Percentiles rank a stretch among this genome's conserved stretches.
Evolutionary conservation across 2,797 vertebrate species (phyloP).

Genomic region (Coluber constrictor): DNA sequence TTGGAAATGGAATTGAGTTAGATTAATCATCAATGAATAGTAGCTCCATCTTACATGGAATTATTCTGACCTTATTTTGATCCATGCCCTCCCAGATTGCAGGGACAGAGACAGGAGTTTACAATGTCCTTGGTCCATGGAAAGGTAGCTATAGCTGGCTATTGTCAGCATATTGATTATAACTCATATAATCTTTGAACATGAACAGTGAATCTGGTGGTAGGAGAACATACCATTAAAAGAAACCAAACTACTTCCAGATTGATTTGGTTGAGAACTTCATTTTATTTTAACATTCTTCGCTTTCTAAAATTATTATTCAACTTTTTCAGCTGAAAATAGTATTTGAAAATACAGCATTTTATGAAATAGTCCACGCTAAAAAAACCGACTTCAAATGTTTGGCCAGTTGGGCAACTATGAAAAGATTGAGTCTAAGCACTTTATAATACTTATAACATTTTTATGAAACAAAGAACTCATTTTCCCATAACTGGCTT

Average conservation of each 20-base stretch:
- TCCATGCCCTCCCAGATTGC: neutral
- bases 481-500: slow-evolving; percentile 54
- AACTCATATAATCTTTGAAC: neutral
- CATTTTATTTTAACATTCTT: neutral
- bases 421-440: slow-evolving; percentile 42
- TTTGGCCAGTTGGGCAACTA: slow-evolving; percentile 50
- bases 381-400: slow-evolving; percentile 50
- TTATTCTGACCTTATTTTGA: neutral
- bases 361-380: slow-evolving; percentile 33
- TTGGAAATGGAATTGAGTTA: neutral
- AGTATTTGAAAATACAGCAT: slow-evolving; percentile 35
- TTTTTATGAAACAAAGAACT: slow-evolving; percentile 54
- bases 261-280: neutral
- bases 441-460: slow-evolving; percentile 48
- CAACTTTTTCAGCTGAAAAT: slow-evolving; percentile 15
- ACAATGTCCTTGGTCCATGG: neutral
- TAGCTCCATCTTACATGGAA: neutral
- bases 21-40: neutral
- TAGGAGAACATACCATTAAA: neutral
- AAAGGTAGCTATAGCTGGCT: neutral
- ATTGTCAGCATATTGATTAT: neutral
- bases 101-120: neutral
- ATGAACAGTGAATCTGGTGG: neutral
- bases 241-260: neutral
- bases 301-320: neutral